Evolutionary conservation across 2,113 vertebrate species (phyloP).

Genomic region (Prochilodus magdalenae): DNA sequence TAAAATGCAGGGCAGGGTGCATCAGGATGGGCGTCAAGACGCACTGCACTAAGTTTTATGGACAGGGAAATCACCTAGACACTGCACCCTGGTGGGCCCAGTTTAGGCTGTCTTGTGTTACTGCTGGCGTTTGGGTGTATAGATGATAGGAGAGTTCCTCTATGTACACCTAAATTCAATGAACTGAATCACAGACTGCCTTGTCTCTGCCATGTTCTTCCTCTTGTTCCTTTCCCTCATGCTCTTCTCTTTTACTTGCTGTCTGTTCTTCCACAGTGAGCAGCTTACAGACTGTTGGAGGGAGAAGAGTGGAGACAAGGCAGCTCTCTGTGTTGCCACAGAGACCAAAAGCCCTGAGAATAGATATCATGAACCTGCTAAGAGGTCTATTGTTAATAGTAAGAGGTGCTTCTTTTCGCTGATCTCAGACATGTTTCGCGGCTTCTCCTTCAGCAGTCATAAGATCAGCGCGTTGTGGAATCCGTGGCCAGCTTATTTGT

Average conservation of each 20-base stretch:
- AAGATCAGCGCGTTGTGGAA: neutral
- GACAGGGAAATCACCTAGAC: too few relatives aligned
- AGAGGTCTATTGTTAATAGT: neutral
- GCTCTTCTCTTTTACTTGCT: neutral
- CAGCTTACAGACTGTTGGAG: neutral
- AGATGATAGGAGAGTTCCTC: too few relatives aligned
- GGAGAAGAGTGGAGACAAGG: neutral
- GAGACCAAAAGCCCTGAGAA: constrained; percentile 4
- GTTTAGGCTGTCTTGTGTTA: too few relatives aligned
- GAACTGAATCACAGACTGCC: neutral
- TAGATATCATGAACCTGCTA: neutral
- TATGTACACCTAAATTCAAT: too few relatives aligned
- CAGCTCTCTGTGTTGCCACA: neutral
- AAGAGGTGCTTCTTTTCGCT: neutral
- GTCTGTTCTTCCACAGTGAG: neutral
- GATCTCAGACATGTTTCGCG: neutral
- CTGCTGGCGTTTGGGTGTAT: too few relatives aligned
- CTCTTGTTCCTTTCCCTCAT: neutral
- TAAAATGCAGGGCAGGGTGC: too few relatives aligned
- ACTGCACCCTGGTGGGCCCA: too few relatives aligned
- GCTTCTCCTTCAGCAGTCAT: neutral
- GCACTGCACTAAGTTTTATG: too few relatives aligned
- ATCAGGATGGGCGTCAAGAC: too few relatives aligned
- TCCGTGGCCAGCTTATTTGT: too few relatives aligned
- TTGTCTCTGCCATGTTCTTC: neutral